These are phyloP conservation scores for Megalopta genalis DNA, from an alignment of 1,140 invertebrate genomes.

Conservation along the genomic window DNA sequence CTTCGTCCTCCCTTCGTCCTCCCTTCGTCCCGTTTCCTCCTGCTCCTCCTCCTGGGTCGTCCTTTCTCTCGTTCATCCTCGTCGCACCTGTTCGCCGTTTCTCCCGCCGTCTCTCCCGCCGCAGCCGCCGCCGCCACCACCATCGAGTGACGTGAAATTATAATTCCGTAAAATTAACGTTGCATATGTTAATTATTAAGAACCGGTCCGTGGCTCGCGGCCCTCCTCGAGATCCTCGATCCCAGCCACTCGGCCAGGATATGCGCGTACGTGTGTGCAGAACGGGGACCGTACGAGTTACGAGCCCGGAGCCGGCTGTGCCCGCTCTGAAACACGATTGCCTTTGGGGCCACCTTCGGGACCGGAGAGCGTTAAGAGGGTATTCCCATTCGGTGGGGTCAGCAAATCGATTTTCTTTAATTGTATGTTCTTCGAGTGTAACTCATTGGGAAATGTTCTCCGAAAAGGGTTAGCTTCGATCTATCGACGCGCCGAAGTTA, in stretches of 20 bases:
- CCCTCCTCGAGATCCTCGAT: constrained; percentile 48
- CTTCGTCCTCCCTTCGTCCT: constrained; percentile 31
- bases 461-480: too few species aligned
- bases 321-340: constrained; percentile 3
- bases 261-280: not conserved
- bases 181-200: constrained; percentile 76
- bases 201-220: constrained; percentile 67
- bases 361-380: not conserved
- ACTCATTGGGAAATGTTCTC: too few species aligned
- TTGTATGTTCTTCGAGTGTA: too few species aligned
- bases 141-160: constrained; percentile 71
- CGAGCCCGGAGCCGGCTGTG: not conserved
- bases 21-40: constrained; percentile 22
- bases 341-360: not conserved
- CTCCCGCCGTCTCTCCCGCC: constrained; percentile 52
- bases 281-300: constrained; percentile 27
- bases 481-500: too few species aligned
- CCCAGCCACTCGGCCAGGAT: constrained; percentile 6
- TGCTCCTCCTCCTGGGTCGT: constrained; percentile 16
- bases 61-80: constrained; percentile 43
- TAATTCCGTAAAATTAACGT: constrained; percentile 78
- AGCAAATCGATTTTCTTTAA: not conserved
- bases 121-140: constrained; percentile 43
- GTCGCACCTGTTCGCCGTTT: constrained; percentile 37
- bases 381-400: not conserved